Evolutionary conservation across 2,113 vertebrate species (phyloP).

Genomic region (Carassius carassius): DNA sequence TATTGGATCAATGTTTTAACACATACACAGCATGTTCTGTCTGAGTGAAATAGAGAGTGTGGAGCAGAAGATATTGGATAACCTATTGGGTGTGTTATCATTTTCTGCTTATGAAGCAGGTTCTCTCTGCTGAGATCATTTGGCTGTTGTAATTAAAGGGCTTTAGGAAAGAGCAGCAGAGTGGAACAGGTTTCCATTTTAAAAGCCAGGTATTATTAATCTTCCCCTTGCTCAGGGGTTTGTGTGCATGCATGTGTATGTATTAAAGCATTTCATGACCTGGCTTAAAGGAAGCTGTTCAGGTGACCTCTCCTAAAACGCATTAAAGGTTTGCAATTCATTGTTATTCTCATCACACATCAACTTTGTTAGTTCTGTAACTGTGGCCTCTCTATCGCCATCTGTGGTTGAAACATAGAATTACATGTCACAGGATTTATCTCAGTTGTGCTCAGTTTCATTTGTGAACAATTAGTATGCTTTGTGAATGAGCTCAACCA

Average conservation of each 20-base stretch:
- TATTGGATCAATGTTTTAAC: background rate
- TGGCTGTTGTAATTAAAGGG: constrained; percentile 54
- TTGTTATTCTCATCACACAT: constrained; percentile 26
- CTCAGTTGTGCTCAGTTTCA: background rate
- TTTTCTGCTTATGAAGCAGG: constrained; percentile 47
- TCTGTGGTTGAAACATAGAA: background rate
- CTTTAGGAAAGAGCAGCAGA: constrained; percentile 39
- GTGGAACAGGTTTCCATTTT: constrained; percentile 53
- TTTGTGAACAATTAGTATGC: background rate
- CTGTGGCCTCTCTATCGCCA: background rate
- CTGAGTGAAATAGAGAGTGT: background rate
- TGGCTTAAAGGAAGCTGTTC: background rate
- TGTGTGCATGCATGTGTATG: background rate
- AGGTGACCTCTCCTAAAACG: constrained; percentile 46
- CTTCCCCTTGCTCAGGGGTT: constrained; percentile 32
- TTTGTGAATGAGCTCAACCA: background rate
- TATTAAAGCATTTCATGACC: background rate
- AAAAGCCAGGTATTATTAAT: constrained; percentile 54
- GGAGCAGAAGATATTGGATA: background rate
- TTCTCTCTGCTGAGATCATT: constrained; percentile 47
- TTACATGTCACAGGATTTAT: background rate
- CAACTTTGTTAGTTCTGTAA: background rate
- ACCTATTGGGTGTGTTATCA: constrained; percentile 28
- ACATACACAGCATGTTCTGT: background rate
- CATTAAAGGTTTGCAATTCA: constrained; percentile 52